Evolutionary conservation across 2,888 invertebrate genomes (phyloP).

Genomic region (Eilema griseolum): DNA sequence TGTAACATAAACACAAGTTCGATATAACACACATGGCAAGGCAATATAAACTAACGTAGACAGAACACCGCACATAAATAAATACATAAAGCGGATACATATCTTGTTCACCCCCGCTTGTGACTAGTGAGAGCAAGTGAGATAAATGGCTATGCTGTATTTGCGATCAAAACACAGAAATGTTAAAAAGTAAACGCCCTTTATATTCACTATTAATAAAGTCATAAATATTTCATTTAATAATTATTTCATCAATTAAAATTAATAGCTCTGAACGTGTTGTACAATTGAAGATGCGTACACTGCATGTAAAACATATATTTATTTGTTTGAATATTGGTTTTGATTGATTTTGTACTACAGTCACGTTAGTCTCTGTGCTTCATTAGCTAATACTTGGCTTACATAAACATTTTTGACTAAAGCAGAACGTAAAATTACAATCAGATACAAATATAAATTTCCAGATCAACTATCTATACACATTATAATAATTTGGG

Average conservation of each 20-base stretch:
- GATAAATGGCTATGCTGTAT: slow-evolving; percentile 1
- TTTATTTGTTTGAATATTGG: not conserved
- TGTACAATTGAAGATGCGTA: not conserved
- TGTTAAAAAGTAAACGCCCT: not conserved
- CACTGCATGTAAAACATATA: slow-evolving; percentile 21
- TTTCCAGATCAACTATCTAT: slow-evolving; percentile 40
- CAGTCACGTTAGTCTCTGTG: slow-evolving; percentile 36
- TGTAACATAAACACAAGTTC: slow-evolving; percentile 43
- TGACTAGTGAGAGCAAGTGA: slow-evolving; percentile 19
- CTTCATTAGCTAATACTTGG: slow-evolving; percentile 21
- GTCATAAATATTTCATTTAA: not conserved
- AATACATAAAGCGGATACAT: not conserved
- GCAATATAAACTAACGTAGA: slow-evolving; percentile 34
- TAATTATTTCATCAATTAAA: not conserved
- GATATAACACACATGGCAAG: slow-evolving; percentile 39
- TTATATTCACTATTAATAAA: not conserved
- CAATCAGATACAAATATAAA: slow-evolving; percentile 40
- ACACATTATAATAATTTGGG: slow-evolving; percentile 37
- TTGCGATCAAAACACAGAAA: not conserved
- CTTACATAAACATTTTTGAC: slow-evolving; percentile 12
- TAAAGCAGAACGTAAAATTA: slow-evolving; percentile 25
- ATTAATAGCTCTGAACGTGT: not conserved
- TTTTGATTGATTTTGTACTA: slow-evolving; percentile 50
- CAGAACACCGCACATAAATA: slow-evolving; percentile 1
- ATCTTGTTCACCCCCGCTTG: slow-evolving; percentile 14